Base-by-base conservation (phyloP, 2,797 vertebrate species). In the Prunella strophiata region DNA sequence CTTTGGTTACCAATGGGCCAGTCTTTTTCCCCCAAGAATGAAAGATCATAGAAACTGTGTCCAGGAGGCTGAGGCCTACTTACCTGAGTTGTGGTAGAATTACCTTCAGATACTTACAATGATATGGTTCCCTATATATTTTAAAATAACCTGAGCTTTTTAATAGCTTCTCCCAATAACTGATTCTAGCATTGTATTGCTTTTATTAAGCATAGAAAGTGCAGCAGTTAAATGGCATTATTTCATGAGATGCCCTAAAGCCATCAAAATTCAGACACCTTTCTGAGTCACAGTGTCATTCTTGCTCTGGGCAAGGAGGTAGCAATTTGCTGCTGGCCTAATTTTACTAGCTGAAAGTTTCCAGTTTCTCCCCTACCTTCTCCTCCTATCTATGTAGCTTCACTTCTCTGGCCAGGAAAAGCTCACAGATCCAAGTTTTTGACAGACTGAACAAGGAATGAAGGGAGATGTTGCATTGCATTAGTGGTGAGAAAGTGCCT, bases 241-340 rank as follows among this genome's bases (percentile, higher is more conserved):
- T 62, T 86, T 84, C 52, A 30, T 78, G 51, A 84, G 48, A 52
- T 93, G 32, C 67, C 59, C 59, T 73, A 29, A 16, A 73, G 78
- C 36, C 36, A 57, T 82, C 36, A 70, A 51, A 73, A 82, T 85
- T 75, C 2, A 13, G 55, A 73, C 26, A 27, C 2, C 0, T 57
- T 48, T 27, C 72, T 91, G 58, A 87, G 62, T 87, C 51, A 62
- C 58, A 61, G 14, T 79, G 48, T 92, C 51, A 43, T 76, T 59
- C 48, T 82, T 80, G 34, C 68, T 71, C 22, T 85, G 32, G 42
- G 62, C 54, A 85, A 78, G 30, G 14, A 61, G 26, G 32, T 25
- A 63, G 7, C 34, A 77, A 65, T 77, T 92, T 92, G n/a, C 65
- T 93, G 14, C 38, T 91, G 65, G 62, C 70, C 85, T 75, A 43